Evolutionary conservation across 2,888 invertebrate genomes (phyloP), one percentile per base, ranked within the genome.

Genomic region (Xestobium rufovillosum): DNA sequence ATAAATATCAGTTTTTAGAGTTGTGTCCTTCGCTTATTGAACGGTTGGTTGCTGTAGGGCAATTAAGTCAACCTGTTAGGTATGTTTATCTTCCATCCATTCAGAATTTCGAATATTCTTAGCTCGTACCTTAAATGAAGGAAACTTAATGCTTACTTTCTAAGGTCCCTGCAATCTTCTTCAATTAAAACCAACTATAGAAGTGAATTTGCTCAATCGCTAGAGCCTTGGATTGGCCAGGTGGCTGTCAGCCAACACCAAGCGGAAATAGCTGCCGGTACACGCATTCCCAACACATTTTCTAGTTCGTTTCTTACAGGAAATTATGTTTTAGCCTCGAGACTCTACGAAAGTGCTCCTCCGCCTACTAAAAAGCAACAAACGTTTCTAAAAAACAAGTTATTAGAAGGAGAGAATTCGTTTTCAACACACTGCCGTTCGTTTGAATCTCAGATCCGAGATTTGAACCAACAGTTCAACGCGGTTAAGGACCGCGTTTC

Each of bases 1-100:
- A 78, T 49, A 81, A 81, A 57, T 79, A 80, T 55, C 83, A 84
- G 57, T 82, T 83, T 59, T 69, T 84, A 31, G 81, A 80, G 53
- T 62, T 81, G 38, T 78, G 76, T 12, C 78, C 77, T 53, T 74
- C 74, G 3, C 68, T 82, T 62, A 73, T 81, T 52, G 80, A 80
- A 44, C 66, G 82, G 31, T 61, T 82, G 35, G 69, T 73, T 29
- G 72, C 76, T 11, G 78, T 82, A 8, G 76, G 79, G 1, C 77
- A 78, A 51, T 65, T 78, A 23, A 75, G 75, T 30, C 74, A 76
- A 53, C 73, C 76, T 1, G 68, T 75, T 26, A 69, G 75, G 72
- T 71, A 56, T 51, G 44, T 12, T 32, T 10, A 23, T 14, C 10
- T 33, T 12, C 16, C 35, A 34, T 30, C n/a, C 14, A 36, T 25